Conservation (phyloP, 2,888 invertebrate species). For the Euzetes globulus region DNA sequence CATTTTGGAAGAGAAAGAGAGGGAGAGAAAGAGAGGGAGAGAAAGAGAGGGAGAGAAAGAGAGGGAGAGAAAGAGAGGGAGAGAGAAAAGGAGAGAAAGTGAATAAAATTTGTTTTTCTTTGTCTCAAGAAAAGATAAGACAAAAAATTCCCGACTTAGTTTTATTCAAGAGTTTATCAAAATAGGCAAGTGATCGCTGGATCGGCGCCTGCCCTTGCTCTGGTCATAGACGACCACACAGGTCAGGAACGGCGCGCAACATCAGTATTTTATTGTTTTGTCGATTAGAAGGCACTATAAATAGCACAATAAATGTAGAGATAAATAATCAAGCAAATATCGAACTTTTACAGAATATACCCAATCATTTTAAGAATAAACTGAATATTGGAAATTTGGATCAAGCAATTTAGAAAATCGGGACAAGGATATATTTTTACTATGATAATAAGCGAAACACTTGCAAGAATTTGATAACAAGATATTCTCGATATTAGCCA, state of each 20-base stretch:
- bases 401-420: neutral
- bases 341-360: neutral
- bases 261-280: neutral
- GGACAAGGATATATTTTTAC: neutral
- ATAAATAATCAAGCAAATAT: neutral
- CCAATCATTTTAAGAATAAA: neutral
- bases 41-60: no score
- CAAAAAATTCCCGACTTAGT: neutral
- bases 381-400: no score
- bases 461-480: conserved; percentile 3
- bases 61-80: no score
- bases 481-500: neutral
- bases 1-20: neutral
- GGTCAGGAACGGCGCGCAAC: neutral
- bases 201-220: neutral
- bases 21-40: neutral
- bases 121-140: neutral
- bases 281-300: conserved; percentile 8
- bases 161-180: neutral
- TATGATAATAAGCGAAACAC: neutral
- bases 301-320: conserved; percentile 12
- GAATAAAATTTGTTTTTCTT: neutral
- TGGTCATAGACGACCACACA: neutral
- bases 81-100: no score
- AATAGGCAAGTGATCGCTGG: conserved; percentile 3